Evolutionary conservation across 2,888 invertebrate species (phyloP).

Genomic region (Hirtodrosophila histrioides): DNA sequence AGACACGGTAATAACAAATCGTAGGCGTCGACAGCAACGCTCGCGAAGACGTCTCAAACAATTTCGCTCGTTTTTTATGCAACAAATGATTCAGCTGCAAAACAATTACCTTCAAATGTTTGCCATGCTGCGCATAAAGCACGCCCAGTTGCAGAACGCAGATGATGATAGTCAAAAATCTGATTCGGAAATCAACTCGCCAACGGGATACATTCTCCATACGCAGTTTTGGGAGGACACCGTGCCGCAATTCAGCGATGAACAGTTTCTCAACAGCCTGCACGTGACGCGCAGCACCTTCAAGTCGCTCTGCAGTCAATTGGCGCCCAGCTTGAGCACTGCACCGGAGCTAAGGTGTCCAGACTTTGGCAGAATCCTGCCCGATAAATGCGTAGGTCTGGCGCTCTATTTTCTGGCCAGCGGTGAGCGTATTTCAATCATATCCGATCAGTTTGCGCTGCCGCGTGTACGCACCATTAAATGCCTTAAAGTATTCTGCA

Average conservation of each 20-base stretch:
- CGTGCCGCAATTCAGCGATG: constrained; percentile 59
- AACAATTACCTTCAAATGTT: constrained; percentile 75
- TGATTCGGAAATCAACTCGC: not conserved
- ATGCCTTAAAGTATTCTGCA: constrained; percentile 79
- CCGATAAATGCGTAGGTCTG: constrained; percentile 80
- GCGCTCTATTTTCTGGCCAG: constrained; percentile 80
- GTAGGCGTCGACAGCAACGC: constrained; percentile 74
- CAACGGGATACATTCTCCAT: not conserved
- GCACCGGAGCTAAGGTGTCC: constrained; percentile 28
- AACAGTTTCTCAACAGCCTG: constrained; percentile 77
- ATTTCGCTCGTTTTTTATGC: constrained; percentile 77
- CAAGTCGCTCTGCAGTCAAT: constrained; percentile 68
- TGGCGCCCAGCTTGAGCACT: constrained; percentile 49
- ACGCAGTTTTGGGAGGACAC: constrained; percentile 49
- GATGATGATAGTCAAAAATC: not conserved
- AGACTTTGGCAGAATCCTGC: constrained; percentile 43
- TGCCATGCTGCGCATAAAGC: constrained; percentile 51
- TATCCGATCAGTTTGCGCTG: constrained; percentile 77
- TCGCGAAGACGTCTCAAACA: constrained; percentile 62
- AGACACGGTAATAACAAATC: constrained; percentile 70
- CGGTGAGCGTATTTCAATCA: constrained; percentile 75
- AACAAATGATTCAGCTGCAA: constrained; percentile 78
- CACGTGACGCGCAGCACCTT: constrained; percentile 79
- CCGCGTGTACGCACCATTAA: constrained; percentile 74
- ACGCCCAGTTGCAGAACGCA: constrained; percentile 12